Base-by-base conservation (phyloP, 1,140 invertebrate genomes). In the Antheraea mylitta region DNA sequence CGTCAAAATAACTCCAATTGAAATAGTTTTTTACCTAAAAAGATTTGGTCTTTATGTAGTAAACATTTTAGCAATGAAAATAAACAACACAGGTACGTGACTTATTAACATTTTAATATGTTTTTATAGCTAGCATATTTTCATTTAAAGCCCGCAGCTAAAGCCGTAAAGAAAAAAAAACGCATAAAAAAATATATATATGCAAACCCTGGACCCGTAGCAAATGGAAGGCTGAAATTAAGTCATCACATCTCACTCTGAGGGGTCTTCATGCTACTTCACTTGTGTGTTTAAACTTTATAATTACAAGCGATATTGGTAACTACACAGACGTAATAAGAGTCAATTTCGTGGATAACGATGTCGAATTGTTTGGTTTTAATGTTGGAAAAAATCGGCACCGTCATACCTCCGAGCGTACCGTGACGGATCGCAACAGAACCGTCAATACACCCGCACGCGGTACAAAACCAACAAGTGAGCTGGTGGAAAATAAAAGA, bases 391-490 rank as follows among this genome's bases (percentile, higher is more conserved):
- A 85, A 89, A 89, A 86, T 87, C 76, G 11, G 85, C 87, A 76
- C 60, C 78, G 89, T 91, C 89, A 91, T 86, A 81, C 74, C 79
- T 75, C 69, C 75, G 75, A 84, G 9, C 79, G 82, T 79, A 80
- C 77, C 86, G 87, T 85, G 82, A 88, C 89, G 82, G 85, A 91
- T 83, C 74, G 82, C 80, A 68, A 89, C 86, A 81, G 78, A 90
- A 86, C 79, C 87, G 87, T 91, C 84, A 90, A 89, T 89, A 81
- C 83, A 82, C 84, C 80, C 80, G 81, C 79, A 80, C 87, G 82
- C 83, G 81, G 72, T 66, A 87, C 75, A 89, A 87, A 91, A 88
- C 83, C 86, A 89, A 91, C 89, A 88, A 87, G 80, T 80, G 77
- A 53, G 45, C 5, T 13, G 16, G 45, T 8, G 7, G 16, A 16